These are phyloP conservation scores for Hystrix cristata DNA, from an alignment of 2,113 vertebrate genomes.

Conservation along the genomic window DNA sequence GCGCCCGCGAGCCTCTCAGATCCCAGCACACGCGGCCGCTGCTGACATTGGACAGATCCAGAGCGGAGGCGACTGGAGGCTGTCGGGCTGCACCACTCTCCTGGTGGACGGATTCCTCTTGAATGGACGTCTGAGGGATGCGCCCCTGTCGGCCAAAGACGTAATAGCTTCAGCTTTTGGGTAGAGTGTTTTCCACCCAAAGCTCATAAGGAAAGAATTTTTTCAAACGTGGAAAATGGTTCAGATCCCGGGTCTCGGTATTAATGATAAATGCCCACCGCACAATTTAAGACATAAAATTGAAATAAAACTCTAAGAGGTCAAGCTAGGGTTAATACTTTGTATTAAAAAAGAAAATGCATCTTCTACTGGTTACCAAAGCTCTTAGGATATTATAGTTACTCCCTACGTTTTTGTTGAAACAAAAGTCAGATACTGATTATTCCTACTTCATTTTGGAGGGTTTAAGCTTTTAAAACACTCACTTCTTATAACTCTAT, in stretches of 20 bases:
- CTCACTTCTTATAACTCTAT: background rate
- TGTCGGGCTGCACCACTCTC: fast-evolving
- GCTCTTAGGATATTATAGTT: background rate
- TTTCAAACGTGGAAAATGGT: background rate
- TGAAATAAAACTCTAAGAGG: background rate
- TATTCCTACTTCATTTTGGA: background rate
- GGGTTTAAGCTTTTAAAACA: background rate
- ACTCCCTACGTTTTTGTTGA: background rate
- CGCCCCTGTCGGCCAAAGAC: fast-evolving
- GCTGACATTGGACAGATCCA: no score
- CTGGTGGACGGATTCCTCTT: fast-evolving
- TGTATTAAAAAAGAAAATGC: background rate
- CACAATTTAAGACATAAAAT: background rate
- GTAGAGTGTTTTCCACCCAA: background rate
- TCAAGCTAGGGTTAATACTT: background rate
- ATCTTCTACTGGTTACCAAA: background rate
- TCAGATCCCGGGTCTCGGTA: background rate
- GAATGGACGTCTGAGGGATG: background rate
- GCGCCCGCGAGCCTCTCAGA: fast-evolving
- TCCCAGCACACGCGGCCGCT: no score
- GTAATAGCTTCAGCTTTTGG: background rate
- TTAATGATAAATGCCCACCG: background rate
- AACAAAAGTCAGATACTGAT: background rate
- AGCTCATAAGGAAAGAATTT: background rate
- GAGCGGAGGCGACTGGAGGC: fast-evolving